These are phyloP conservation scores for Sceloporus tristichus DNA, from an alignment of 2,113 vertebrate species.

Conservation along the genomic window DNA sequence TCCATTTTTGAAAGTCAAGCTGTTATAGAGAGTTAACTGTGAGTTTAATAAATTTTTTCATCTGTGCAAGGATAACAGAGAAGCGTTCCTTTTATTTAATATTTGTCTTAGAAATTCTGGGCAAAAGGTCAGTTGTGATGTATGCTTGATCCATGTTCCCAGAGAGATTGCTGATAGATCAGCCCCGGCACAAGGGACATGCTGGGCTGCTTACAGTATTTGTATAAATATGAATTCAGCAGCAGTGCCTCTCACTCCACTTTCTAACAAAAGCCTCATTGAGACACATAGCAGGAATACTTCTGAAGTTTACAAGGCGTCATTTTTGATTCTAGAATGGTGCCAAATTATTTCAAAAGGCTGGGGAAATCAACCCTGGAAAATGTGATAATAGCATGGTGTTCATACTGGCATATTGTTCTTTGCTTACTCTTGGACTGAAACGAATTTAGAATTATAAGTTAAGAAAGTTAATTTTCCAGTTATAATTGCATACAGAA, in stretches of 20 bases:
- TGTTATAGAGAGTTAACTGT: not conserved
- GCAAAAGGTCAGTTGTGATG: conserved; percentile 43
- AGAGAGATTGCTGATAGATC: conserved; percentile 27
- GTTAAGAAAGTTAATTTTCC: not conserved
- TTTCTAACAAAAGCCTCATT: conserved; percentile 52
- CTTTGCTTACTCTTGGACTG: conserved; percentile 10
- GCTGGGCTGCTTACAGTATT: not conserved
- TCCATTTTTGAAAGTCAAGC: not conserved
- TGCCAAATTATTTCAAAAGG: conserved; percentile 53
- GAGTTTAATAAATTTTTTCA: not conserved
- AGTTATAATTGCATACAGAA: not conserved
- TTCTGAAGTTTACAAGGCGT: conserved; percentile 44
- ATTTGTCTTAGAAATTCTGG: conserved; percentile 41
- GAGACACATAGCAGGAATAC: conserved; percentile 45
- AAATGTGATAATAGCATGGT: conserved; percentile 5
- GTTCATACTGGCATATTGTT: not conserved
- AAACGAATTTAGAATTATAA: conserved; percentile 14
- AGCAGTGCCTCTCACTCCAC: not conserved
- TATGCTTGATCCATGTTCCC: not conserved
- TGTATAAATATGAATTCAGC: conserved; percentile 29
- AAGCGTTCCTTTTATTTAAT: conserved; percentile 19
- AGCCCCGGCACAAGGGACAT: conserved; percentile 26
- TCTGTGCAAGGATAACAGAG: not conserved
- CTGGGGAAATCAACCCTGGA: conserved; percentile 30
- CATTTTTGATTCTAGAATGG: conserved; percentile 45